phyloP scores from a whole-genome alignment of 1,140 invertebrate genomes.

The Diabrotica undecimpunctata region DNA sequence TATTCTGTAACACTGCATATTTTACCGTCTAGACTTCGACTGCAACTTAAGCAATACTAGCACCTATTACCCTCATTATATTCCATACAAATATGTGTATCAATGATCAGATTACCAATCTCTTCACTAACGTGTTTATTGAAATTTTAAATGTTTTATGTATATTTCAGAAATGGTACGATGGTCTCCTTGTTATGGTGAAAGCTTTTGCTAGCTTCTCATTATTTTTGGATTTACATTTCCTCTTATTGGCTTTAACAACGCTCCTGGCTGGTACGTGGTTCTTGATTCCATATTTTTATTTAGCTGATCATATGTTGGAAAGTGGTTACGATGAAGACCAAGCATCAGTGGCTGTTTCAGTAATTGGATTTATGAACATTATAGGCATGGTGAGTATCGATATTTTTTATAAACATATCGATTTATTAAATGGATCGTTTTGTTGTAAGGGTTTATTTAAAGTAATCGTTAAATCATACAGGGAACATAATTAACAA shows the following conservation, averaged over 20 bases:
- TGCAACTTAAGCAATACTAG: too few species aligned
- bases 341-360: slow-evolving; percentile 69
- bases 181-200: slow-evolving; percentile 63
- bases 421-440: background rate
- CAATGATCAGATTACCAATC: too few species aligned
- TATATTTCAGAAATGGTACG: slow-evolving; percentile 67
- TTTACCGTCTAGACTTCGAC: too few species aligned
- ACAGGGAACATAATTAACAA: too few species aligned
- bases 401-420: background rate
- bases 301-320: slow-evolving; percentile 69
- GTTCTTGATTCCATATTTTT: slow-evolving; percentile 88
- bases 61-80: too few species aligned
- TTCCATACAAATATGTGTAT: too few species aligned
- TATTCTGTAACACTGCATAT: too few species aligned
- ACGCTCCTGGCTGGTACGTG: slow-evolving; percentile 82
- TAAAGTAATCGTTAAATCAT: too few species aligned
- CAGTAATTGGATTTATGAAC: slow-evolving; percentile 78
- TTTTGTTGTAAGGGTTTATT: too few species aligned
- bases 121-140: too few species aligned
- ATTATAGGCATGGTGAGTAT: slow-evolving; percentile 77
- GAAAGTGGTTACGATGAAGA: slow-evolving; percentile 61
- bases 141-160: too few species aligned
- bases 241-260: slow-evolving; percentile 73
- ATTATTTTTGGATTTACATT: slow-evolving; percentile 73
- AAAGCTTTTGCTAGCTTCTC: slow-evolving; percentile 71